These are phyloP conservation scores for Porites lobata DNA, from an alignment of 92 coral and sea anemone genomes.

Conservation along the genomic window DNA sequence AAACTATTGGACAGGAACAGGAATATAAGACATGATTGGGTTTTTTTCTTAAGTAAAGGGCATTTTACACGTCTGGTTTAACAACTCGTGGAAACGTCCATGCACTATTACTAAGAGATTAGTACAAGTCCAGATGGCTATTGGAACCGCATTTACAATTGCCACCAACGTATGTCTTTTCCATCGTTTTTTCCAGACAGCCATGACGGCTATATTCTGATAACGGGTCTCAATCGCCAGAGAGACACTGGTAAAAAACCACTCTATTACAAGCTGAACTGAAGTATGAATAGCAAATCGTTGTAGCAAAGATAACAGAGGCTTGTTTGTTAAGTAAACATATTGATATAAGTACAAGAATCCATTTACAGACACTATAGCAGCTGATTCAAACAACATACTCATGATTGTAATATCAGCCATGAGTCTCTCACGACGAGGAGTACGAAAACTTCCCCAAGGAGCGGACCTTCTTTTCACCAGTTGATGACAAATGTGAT, in stretches of 20 bases:
- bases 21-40: no score
- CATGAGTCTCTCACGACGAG: conserved; percentile 55
- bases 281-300: not conserved
- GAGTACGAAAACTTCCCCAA: conserved; percentile 60
- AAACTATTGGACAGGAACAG: no score
- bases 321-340: not conserved
- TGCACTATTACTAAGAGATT: not conserved
- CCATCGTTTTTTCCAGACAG: conserved; percentile 44
- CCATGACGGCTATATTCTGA: conserved; percentile 61
- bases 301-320: not conserved
- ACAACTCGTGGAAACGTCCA: not conserved
- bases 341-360: conserved; percentile 16
- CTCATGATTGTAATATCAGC: conserved; percentile 47
- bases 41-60: not conserved
- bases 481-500: not conserved
- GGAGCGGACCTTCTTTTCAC: conserved; percentile 36
- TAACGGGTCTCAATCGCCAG: conserved; percentile 48
- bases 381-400: conserved; percentile 28
- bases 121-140: not conserved
- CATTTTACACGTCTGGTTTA: not conserved
- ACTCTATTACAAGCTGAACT: conserved; percentile 35
- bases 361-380: conserved; percentile 39
- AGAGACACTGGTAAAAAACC: conserved; percentile 52
- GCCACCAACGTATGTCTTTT: conserved; percentile 36
- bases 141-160: not conserved